Percentiles rank a stretch among this genome's conserved stretches.
These are phyloP conservation scores for Neofelis nebulosa DNA, from an alignment of 2,113 vertebrate genomes.

Conservation along the genomic window DNA sequence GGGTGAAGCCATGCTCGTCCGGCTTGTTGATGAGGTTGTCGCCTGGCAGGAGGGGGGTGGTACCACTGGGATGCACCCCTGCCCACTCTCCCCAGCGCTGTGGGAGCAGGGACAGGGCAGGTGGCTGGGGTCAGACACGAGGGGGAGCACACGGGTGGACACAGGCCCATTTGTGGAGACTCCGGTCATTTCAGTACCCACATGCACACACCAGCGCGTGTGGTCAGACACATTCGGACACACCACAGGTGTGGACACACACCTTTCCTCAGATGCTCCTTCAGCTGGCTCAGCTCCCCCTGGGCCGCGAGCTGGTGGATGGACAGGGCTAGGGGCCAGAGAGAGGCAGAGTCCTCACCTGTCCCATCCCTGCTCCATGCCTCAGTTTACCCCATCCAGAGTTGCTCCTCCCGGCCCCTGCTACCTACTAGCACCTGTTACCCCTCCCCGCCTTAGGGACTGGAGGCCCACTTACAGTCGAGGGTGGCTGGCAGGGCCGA, in stretches of 20 bases:
- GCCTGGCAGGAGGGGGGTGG: constrained; percentile 81
- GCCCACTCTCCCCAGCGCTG: not conserved
- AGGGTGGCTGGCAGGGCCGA: constrained; percentile 92
- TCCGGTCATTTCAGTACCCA: not conserved
- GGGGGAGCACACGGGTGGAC: not conserved
- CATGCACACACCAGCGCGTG: not conserved
- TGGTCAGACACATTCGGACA: not conserved
- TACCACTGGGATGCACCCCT: not conserved
- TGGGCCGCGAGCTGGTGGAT: constrained; percentile 97
- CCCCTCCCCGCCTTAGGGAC: not conserved
- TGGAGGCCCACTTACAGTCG: constrained; percentile 88
- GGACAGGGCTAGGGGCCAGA: constrained; percentile 87
- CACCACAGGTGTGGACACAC: not conserved
- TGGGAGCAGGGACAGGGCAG: accelerated
- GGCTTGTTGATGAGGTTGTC: constrained; percentile 91
- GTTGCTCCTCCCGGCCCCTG: not conserved
- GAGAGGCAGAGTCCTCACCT: not conserved
- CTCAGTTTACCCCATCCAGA: not conserved
- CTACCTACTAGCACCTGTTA: not conserved
- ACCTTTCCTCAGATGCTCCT: constrained; percentile 92
- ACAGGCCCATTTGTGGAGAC: not conserved
- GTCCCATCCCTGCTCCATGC: not conserved
- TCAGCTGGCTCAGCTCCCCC: constrained; percentile 93
- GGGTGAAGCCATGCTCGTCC: constrained; percentile 95
- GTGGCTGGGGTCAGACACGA: not conserved